These are phyloP conservation scores for Tragelaphus imberbis DNA, from an alignment of 2,113 vertebrate species.

Conservation along the genomic window DNA sequence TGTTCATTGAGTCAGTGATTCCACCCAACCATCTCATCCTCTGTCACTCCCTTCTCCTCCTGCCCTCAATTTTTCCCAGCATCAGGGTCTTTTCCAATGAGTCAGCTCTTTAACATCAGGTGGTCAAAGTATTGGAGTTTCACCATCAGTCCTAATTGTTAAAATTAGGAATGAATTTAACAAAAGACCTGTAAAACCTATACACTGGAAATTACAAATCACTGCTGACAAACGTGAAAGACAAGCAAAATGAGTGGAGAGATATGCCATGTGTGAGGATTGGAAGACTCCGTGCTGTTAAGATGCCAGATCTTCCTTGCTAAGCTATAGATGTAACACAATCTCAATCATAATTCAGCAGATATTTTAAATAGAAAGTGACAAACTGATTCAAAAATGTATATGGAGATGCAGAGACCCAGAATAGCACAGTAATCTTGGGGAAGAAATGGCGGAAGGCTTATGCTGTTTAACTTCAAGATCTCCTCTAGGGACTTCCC, in stretches of 20 bases:
- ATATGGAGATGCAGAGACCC: background rate
- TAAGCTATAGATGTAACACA: background rate
- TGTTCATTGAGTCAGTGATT: background rate
- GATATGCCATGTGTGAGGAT: background rate
- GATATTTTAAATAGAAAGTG: slow-evolving; percentile 17
- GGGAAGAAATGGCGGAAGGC: background rate
- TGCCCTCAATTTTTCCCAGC: background rate
- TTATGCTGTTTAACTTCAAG: background rate
- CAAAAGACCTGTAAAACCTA: background rate
- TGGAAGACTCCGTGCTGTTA: background rate
- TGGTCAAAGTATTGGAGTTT: background rate
- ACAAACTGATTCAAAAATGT: background rate
- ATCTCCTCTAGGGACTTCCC: background rate
- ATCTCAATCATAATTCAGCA: background rate
- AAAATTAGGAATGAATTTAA: background rate
- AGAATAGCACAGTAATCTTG: background rate
- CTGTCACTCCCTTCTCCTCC: background rate
- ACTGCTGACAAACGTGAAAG: background rate
- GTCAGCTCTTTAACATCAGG: background rate
- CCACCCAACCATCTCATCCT: background rate
- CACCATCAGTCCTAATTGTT: background rate
- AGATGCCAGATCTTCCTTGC: background rate
- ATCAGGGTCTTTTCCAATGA: background rate
- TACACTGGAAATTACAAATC: background rate
- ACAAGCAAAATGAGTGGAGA: background rate